Evolutionary conservation across 2,888 invertebrate species (phyloP), one percentile per base, ranked within the genome.

Genomic region (Acrobasis consociella): DNA sequence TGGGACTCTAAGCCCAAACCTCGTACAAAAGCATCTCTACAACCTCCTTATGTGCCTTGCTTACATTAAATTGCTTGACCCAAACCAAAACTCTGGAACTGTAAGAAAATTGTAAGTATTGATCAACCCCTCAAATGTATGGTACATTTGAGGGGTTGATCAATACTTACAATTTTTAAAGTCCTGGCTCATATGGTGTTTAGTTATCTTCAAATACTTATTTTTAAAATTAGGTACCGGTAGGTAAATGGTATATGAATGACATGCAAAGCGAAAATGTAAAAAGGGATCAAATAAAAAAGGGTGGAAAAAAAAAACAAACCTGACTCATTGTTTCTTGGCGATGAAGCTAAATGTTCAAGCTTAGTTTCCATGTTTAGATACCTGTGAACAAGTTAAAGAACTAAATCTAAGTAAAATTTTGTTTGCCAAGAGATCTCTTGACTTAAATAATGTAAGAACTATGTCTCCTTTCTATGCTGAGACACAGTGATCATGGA

Each of bases 271-370:
- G 60, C 60, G n/a, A 39, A 51, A 15, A 56, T 13, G 5, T 2
- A 13, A 17, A 0, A 8, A 7, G n/a, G 42, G 22, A 39, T 8
- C 5, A 42, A 51, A 60, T 7, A 16, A 17, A 60, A 51, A 7
- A 49, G 49, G 13, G 10, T 38, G 66, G 56, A 58, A 64, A 70
- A 69, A 73, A 72, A 72, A 77, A 80, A 83, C 83, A 76, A 81
- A 92, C 91, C 91, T 91, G 91, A 88, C 66, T 87, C 88, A 87
- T 89, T 83, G 76, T 87, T 85, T 71, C 82, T 76, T 70, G 91
- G 85, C 70, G 89, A 83, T 78, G 87, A 76, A 77, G 86, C 80
- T 71, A 77, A 80, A 74, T 86, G 89, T 81, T 85, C 86, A 80
- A 83, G 76, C 79, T 87, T 89, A 78, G 91, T 86, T 73, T 84